A percentile compares a stretch with the other conserved stretches of the same genome.
phyloP scores from a whole-genome alignment of 2,888 invertebrate species.

The Drosophila ochracea region DNA sequence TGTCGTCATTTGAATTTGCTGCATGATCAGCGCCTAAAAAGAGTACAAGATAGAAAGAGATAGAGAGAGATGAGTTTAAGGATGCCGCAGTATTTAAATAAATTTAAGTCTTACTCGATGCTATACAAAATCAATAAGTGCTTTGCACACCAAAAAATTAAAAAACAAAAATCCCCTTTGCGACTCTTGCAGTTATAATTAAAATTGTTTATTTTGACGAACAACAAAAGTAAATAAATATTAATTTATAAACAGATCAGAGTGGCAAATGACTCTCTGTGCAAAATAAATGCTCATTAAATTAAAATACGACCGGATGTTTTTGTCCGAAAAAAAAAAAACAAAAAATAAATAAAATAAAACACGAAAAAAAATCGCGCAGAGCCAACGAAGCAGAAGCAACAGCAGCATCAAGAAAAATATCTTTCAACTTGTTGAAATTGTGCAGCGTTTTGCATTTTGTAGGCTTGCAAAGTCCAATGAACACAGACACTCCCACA shows the following conservation, averaged over 20 bases:
- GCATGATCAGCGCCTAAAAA: slow-evolving; percentile 35
- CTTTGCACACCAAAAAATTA: background rate
- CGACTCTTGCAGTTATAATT: slow-evolving; percentile 7
- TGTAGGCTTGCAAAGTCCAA: slow-evolving; percentile 41
- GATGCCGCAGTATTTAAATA: slow-evolving; percentile 27
- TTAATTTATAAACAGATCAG: slow-evolving; percentile 44
- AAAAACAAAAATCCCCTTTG: background rate
- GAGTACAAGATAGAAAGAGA: slow-evolving; percentile 7
- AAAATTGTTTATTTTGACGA: slow-evolving; percentile 27
- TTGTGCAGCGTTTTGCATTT: slow-evolving; percentile 62
- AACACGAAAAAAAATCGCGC: slow-evolving; percentile 37
- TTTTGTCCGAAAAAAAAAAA: slow-evolving; percentile 68
- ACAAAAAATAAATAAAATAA: background rate
- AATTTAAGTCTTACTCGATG: background rate
- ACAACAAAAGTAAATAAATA: slow-evolving; percentile 61
- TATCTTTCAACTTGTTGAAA: slow-evolving; percentile 59
- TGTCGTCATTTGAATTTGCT: slow-evolving; percentile 8
- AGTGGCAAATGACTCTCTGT: slow-evolving; percentile 35
- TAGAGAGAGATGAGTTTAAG: slow-evolving; percentile 14
- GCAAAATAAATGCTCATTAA: slow-evolving; percentile 79
- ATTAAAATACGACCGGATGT: slow-evolving; percentile 83
- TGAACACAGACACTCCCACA: slow-evolving; percentile 4
- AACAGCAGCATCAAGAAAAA: slow-evolving; percentile 42
- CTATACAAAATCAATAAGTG: slow-evolving; percentile 2
- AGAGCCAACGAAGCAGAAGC: slow-evolving; percentile 48